Base-by-base conservation (phyloP, 2,113 vertebrate species). In the Burhinus oedicnemus region DNA sequence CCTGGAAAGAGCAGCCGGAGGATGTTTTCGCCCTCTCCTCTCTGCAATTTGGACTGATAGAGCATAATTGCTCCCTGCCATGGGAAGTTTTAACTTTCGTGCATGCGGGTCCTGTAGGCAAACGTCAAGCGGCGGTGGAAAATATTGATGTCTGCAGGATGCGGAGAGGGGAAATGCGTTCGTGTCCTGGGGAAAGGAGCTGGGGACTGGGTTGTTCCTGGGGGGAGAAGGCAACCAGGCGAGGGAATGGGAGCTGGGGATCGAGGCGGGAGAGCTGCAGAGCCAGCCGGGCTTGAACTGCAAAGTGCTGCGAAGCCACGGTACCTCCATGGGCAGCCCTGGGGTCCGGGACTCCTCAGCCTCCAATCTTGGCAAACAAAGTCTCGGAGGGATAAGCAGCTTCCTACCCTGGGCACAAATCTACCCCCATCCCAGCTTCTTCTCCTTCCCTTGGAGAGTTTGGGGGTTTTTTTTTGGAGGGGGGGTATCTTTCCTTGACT, bases 31-130 rank as follows among this genome's bases (percentile, higher is more conserved):
- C 32, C 68, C 68, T 27, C 60, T 70, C 32, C 1, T 1, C 93
- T 72, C 84, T 40, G 70, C 66, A 26, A 15, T 96, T 87, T 57
- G 70, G 44, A 61, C 42, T 2, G 57, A 71, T 54, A 42, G 77
- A 93, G 74, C 74, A 18, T 36, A 70, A 91, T 96, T n/a, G 7
- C 84, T 90, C 76, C 76, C 72, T 52, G 80, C 40, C 51, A 81
- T 14, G 80, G 89, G 96, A 97, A 97, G 97, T 97, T 97, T 94
- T 75, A 95, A 97, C 94, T 97, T 97, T 89, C 32, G 38, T 87
- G 81, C 87, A 40, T 95, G 94, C 61, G 8, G 77, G 95, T 97
- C 94, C 96, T 95, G 91, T 95, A 72, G 82, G 95, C 92, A 95
- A 96, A 91, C 90, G 38, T 27, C 30, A 66, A 75, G 88, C 17